Evolutionary conservation across 2,888 invertebrate genomes (phyloP).

Genomic region (Lacanobia oleracea): DNA sequence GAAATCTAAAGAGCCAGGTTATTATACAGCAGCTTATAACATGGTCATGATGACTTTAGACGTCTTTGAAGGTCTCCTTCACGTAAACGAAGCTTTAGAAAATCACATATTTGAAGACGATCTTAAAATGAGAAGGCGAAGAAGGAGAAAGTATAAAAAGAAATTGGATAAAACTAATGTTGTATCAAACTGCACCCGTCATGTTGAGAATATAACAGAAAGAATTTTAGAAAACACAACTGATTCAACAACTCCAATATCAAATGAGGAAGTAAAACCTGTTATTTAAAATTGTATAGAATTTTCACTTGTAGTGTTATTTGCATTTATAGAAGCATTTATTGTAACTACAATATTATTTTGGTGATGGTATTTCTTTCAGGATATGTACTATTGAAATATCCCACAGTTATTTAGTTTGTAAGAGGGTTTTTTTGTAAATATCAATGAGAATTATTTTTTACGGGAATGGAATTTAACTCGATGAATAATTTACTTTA

Average conservation of each 20-base stretch:
- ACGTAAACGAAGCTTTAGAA: conserved; percentile 74
- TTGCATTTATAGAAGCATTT: conserved; percentile 75
- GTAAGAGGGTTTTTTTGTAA: conserved; percentile 75
- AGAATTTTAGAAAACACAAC: conserved; percentile 7
- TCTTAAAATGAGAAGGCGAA: conserved; percentile 53
- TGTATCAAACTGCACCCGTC: conserved; percentile 33
- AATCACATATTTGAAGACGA: conserved; percentile 65
- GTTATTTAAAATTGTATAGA: conserved; percentile 23
- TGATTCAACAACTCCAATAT: conserved; percentile 1
- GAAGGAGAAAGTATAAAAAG: conserved; percentile 61
- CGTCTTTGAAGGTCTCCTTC: conserved; percentile 79
- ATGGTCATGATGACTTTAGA: conserved; percentile 80
- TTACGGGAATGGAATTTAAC: conserved; percentile 37
- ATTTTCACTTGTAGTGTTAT: conserved; percentile 16
- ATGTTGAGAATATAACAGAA: conserved; percentile 15
- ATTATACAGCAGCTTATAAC: conserved; percentile 80
- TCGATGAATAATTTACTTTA: conserved; percentile 22
- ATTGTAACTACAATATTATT: conserved; percentile 42
- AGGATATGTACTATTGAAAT: conserved; percentile 47
- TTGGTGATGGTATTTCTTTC: conserved; percentile 65
- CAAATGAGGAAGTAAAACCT: neutral
- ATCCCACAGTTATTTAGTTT: conserved; percentile 49
- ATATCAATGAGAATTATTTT: conserved; percentile 80
- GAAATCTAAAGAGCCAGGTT: conserved; percentile 76
- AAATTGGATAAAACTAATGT: conserved; percentile 44